A percentile compares a stretch with the other conserved stretches of the same genome.
Conservation (phyloP, 1,140 invertebrate species). For the Alviniconcha marisindica region DNA sequence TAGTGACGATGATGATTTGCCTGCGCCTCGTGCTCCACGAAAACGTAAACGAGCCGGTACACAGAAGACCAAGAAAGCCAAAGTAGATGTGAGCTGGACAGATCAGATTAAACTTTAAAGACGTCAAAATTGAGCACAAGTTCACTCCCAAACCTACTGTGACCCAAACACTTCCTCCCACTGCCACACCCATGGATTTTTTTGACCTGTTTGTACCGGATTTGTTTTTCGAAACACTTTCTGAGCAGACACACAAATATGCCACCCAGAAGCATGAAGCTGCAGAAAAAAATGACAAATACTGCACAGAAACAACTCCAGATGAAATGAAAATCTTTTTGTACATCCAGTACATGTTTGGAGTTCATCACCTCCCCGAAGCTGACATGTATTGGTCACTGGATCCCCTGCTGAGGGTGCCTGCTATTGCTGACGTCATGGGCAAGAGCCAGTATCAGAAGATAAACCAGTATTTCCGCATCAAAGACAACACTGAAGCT, state of each 20-base stretch:
- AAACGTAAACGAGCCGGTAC: background rate
- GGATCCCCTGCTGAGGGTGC: slow-evolving; percentile 37
- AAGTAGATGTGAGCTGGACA: background rate
- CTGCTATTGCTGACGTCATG: slow-evolving; percentile 45
- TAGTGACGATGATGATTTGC: background rate
- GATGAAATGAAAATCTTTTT: slow-evolving; percentile 28
- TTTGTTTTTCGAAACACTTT: background rate
- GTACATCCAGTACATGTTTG: slow-evolving; percentile 20
- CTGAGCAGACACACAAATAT: background rate
- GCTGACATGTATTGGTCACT: slow-evolving; percentile 43
- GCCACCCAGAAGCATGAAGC: slow-evolving; percentile 3
- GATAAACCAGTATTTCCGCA: slow-evolving; percentile 53
- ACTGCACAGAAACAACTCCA: background rate
- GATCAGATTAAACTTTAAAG: background rate
- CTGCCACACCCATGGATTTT: background rate
- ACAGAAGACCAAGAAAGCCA: background rate
- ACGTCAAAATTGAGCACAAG: background rate
- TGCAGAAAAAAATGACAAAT: background rate
- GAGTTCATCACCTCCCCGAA: slow-evolving; percentile 35
- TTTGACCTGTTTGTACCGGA: slow-evolving; percentile 12
- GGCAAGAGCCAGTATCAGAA: slow-evolving; percentile 45
- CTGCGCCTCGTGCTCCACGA: background rate
- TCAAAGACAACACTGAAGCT: slow-evolving; percentile 32
- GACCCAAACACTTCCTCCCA: background rate
- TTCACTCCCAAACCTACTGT: background rate